phyloP scores from a whole-genome alignment of 2,113 vertebrate genomes.

The Caranx ignobilis region DNA sequence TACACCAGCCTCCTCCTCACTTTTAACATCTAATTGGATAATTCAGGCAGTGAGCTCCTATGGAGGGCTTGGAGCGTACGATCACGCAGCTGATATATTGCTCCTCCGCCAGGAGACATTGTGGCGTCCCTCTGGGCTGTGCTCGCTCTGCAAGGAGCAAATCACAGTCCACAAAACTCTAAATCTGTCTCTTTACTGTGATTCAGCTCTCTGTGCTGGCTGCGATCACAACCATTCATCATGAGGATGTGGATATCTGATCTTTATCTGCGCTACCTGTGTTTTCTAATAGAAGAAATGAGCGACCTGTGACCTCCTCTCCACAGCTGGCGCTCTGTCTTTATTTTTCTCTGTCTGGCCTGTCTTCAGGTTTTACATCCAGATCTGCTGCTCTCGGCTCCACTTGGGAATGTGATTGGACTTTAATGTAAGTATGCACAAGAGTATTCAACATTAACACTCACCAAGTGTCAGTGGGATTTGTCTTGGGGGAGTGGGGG shows the following conservation, averaged over 20 bases:
- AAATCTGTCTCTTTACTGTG: constrained; percentile 21
- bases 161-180: constrained; percentile 28
- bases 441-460: background rate
- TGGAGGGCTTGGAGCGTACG: background rate
- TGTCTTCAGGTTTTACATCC: background rate
- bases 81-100: constrained; percentile 19
- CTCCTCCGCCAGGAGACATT: background rate
- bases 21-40: constrained; percentile 25
- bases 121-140: constrained; percentile 25
- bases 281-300: background rate
- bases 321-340: background rate
- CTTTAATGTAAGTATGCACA: background rate
- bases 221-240: constrained; percentile 19
- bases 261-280: constrained; percentile 2
- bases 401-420: constrained; percentile 5
- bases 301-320: constrained; percentile 20
- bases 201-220: constrained; percentile 13
- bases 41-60: background rate
- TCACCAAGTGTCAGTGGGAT: background rate
- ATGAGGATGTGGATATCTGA: background rate
- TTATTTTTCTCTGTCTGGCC: constrained; percentile 10
- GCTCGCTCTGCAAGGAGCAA: constrained; percentile 28
- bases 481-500: background rate
- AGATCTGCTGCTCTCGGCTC: background rate
- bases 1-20: background rate